Evolutionary conservation across 23 tunicate genomes (phyloP).

Genomic region (Halocynthia roretzi): DNA sequence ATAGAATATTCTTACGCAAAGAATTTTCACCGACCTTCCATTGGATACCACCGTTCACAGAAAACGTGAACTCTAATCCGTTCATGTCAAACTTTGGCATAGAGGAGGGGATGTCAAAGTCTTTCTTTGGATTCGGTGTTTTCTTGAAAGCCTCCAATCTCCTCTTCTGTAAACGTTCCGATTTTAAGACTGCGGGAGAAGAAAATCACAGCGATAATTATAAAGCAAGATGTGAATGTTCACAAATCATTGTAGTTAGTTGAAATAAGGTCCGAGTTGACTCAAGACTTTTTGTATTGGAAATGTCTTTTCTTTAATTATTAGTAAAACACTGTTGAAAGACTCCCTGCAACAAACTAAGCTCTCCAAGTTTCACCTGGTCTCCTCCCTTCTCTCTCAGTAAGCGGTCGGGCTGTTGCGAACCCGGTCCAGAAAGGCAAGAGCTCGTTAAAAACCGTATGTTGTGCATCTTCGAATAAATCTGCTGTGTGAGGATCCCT

Average conservation of each 20-base stretch:
- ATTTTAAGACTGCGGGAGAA: constrained; percentile 52
- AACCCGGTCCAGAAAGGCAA: constrained; percentile 90
- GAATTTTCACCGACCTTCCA: constrained; percentile 49
- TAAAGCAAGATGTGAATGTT: too few relatives aligned
- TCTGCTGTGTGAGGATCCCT: constrained; percentile 62
- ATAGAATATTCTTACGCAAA: neutral
- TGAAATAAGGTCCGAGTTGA: neutral
- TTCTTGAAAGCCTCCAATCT: constrained; percentile 61
- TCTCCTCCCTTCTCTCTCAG: constrained; percentile 73
- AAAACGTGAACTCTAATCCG: constrained; percentile 73
- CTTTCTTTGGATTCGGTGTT: constrained; percentile 44
- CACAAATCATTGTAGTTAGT: neutral
- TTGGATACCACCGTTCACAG: constrained; percentile 73
- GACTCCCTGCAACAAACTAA: neutral
- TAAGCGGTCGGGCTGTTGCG: constrained; percentile 72
- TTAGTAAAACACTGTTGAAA: too few relatives aligned
- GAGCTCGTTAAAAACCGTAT: constrained; percentile 83
- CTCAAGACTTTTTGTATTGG: neutral
- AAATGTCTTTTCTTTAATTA: neutral
- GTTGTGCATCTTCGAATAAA: constrained; percentile 78
- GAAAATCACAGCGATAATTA: too few relatives aligned
- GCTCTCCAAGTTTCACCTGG: constrained; percentile 25
- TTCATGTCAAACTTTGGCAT: constrained; percentile 76
- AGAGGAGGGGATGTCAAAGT: constrained; percentile 32
- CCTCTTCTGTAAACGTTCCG: constrained; percentile 59